Percentiles rank a stretch among this genome's conserved stretches.
phyloP scores from a whole-genome alignment of 2,113 vertebrate species.

The Illadopsis cleaveri region DNA sequence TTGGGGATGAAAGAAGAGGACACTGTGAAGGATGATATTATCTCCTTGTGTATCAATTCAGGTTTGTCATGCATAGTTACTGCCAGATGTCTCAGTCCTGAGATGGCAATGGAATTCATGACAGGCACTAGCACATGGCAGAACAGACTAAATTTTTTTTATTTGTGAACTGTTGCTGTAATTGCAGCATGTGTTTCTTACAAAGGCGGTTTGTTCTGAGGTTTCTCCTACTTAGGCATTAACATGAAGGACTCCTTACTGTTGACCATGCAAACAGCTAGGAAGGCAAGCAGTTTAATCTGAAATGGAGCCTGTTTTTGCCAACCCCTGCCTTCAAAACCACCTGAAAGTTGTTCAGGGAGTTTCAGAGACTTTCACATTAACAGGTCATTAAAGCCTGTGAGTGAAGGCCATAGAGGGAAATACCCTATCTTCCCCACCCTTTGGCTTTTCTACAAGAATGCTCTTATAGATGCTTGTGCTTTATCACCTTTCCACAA shows the following conservation, averaged over 20 bases:
- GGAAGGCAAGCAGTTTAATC: background rate
- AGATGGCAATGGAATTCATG: background rate
- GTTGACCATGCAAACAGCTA: background rate
- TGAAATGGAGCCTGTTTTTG: background rate
- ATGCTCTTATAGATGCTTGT: background rate
- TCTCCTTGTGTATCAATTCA: background rate
- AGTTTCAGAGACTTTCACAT: background rate
- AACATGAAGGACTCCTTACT: background rate
- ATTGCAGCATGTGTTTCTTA: background rate
- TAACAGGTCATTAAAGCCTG: background rate
- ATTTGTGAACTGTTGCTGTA: background rate
- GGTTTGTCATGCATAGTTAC: background rate
- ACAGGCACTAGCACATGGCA: background rate
- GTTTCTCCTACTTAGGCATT: background rate
- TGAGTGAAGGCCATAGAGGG: background rate
- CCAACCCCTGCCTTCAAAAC: background rate
- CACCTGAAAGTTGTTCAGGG: background rate
- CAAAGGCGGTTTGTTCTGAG: background rate
- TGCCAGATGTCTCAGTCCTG: background rate
- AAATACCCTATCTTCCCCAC: background rate
- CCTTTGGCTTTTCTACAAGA: slow-evolving; percentile 6
- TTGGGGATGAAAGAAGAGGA: background rate
- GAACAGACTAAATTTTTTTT: background rate
- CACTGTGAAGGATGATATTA: background rate
- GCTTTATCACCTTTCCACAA: background rate